Base-by-base conservation (phyloP, 2,797 vertebrate species). In the Adelosebastes latens region DNA sequence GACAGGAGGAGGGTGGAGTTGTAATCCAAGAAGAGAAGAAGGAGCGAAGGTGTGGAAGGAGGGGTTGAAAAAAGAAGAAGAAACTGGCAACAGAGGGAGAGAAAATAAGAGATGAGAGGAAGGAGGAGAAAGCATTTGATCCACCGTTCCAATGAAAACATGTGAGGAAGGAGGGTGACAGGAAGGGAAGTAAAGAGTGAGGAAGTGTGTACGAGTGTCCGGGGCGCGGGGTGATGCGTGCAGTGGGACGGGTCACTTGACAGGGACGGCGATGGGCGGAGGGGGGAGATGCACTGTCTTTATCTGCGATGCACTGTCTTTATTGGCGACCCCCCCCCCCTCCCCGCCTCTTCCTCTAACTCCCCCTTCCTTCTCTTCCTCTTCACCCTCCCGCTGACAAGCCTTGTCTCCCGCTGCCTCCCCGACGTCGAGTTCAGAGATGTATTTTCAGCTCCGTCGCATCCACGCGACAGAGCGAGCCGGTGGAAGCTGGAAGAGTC, bases 391-490 rank as follows among this genome's bases (percentile, higher is more conserved):
- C 61, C 2, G 10, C 81, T 83, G 83, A 84, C 87, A 86, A 75
- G 63, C 25, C 53, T 36, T 34, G 39, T 82, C 71, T 82, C 72
- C 34, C 1, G 2, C 85, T 77, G 72, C 74, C 78, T 83, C 42
- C 59, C 69, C 29, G 27, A 36, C n/a, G 32, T 14, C 4, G 27
- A 79, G 16, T 74, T 72, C 68, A 75, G 67, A 77, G 36, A 88
- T 81, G 72, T 85, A 84, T 84, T 85, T 88, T 85, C 82, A 84
- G 82, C 77, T 82, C 72, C 7, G 34, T 75, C 9, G 31, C 72
- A 67, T 85, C 39, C 0, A 14, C 12, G n/a, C 39, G 7, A 67
- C 65, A 64, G 29, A 72, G 74, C 10, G 29, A 76, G 69, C 29
- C 12, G 1, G 29, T 42, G 25, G 36, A 62, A 29, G 39, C 18